Conservation (phyloP, 2,113 vertebrate genomes). For the Chaetodon auriga region DNA sequence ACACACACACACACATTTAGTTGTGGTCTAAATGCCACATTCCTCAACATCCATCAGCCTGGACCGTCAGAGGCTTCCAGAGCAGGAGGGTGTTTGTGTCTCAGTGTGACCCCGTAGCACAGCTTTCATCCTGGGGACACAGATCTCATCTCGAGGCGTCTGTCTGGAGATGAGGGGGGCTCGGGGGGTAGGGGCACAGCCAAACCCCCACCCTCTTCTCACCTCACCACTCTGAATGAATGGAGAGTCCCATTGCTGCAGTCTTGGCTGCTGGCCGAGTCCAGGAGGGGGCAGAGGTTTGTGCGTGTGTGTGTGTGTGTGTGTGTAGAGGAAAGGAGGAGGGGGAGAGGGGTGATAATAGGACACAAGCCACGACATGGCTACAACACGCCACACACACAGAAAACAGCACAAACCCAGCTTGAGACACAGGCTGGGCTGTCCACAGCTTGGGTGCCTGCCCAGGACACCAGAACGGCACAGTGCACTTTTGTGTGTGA, state of each 20-base stretch:
- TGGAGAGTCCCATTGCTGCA: constrained; percentile 70
- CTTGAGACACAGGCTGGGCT: constrained; percentile 81
- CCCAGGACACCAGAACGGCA: constrained; percentile 68
- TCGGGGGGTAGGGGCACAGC: not conserved
- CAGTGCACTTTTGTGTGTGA: constrained; percentile 28
- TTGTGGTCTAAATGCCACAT: constrained; percentile 26
- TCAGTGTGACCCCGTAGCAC: constrained; percentile 25
- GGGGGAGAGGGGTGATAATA: constrained; percentile 81
- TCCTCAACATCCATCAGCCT: constrained; percentile 33
- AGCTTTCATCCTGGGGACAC: constrained; percentile 41
- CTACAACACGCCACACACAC: constrained; percentile 80
- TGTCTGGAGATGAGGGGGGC: constrained; percentile 1
- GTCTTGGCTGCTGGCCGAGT: constrained; percentile 83
- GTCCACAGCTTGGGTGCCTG: constrained; percentile 78
- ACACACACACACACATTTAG: not conserved
- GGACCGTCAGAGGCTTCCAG: constrained; percentile 13
- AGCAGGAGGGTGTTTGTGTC: constrained; percentile 25
- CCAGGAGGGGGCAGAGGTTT: constrained; percentile 55
- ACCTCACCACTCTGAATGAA: constrained; percentile 48
- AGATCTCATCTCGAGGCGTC: constrained; percentile 32
- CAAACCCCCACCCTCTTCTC: constrained; percentile 29
- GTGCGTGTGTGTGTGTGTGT: constrained; percentile 40
- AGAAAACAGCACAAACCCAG: constrained; percentile 85
- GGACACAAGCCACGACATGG: constrained; percentile 83
- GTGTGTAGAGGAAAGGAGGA: constrained; percentile 31